A percentile compares a stretch with the other conserved stretches of the same genome.
phyloP scores from a whole-genome alignment of 2,797 vertebrate species.

The Acridotheres tristis region DNA sequence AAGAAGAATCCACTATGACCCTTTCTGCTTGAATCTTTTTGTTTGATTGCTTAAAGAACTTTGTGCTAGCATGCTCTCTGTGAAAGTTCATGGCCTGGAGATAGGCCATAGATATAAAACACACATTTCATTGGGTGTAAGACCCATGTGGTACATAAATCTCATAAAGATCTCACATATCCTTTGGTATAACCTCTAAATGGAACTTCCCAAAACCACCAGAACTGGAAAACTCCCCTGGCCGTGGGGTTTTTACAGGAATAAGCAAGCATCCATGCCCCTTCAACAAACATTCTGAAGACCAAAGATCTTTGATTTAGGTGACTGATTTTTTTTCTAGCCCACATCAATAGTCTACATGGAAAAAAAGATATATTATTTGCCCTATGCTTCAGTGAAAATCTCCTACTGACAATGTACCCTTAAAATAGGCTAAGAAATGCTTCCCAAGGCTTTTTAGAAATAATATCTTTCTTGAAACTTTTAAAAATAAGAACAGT shows the following conservation, averaged over 20 bases:
- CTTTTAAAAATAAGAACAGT: background rate
- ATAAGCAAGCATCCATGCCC: background rate
- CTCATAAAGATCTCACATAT: background rate
- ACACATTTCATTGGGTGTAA: background rate
- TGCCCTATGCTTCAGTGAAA: background rate
- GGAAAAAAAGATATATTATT: background rate
- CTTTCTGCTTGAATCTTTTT: background rate
- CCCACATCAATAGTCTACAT: background rate
- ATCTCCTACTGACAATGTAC: background rate
- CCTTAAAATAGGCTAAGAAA: background rate
- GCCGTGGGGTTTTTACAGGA: background rate
- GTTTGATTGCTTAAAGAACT: background rate
- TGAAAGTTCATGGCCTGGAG: background rate
- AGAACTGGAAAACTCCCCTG: background rate
- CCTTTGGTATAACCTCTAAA: background rate
- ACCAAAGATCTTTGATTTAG: background rate
- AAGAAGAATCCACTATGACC: background rate
- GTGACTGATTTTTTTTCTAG: background rate
- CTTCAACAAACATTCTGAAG: background rate
- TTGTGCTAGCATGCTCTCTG: background rate
- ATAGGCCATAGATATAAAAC: fast-evolving
- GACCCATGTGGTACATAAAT: background rate
- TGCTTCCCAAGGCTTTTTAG: background rate
- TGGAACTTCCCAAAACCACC: background rate
- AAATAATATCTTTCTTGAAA: background rate